Evolutionary conservation across 2,797 vertebrate genomes (phyloP), one percentile per base, ranked within the genome.

Genomic region (Coregonus ussuriensis): DNA sequence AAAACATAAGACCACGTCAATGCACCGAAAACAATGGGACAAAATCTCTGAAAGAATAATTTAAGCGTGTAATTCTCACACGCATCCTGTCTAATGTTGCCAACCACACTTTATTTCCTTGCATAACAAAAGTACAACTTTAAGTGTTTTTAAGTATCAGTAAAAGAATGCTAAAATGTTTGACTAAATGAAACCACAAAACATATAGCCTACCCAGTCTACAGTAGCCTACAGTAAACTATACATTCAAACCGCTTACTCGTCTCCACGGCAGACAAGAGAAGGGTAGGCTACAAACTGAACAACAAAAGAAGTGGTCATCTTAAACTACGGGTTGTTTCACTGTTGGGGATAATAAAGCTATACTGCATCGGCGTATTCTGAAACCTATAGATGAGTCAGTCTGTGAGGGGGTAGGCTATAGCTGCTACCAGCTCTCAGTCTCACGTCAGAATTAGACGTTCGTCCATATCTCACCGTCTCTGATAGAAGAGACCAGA

Each of bases 1-100:
- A 82, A 85, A 89, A 86, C 87, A 86, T 85, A 85, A 90, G 86
- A 90, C 84, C 59, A 73, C 84, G 88, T 91, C 88, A 91, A 83
- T 86, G 84, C 86, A 76, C 81, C 82, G 89, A 89, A 84, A 88
- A 88, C 84, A 87, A 88, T 79, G 88, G 89, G 84, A 82, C 90
- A 25, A 59, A 37, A 73, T 67, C 63, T 68, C 53, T 69, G 70
- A 9, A 62, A 68, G 53, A 73, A 37, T 9, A 11, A 47, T 37
- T 62, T 15, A 63, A 33, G 54, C 33, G 72, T 33, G 53, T 62
- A 74, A 41, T 33, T n/a, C 31, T 41, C 11, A 62, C 33, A 37
- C 35, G n/a, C 72, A 74, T 74, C 54, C 56, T 63, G 56, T 18
- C 59, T 56, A 53, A 56, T 54, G 71, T 72, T 56, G 71, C 71